Base-by-base conservation (phyloP, 2,888 invertebrate species). In the Athrips mouffetella region DNA sequence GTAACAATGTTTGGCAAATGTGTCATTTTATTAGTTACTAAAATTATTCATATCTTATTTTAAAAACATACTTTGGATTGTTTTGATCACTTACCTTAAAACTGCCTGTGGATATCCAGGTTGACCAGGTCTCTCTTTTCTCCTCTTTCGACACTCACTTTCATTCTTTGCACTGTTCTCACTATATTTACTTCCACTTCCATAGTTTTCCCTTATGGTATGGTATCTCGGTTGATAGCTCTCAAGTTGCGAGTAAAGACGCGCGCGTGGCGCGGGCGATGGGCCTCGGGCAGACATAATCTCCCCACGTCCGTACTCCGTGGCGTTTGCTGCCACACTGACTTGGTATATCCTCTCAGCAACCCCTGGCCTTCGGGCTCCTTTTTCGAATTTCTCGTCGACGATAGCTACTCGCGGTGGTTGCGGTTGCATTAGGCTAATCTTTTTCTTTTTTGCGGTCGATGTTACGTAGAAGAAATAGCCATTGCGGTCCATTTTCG, bases 401-500 rank as follows among this genome's bases (percentile, higher is more conserved):
- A 66, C 72, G 63, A 86, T 87, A 50, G 88, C 87, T 53, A 82
- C 76, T 62, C 84, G 73, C 54, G 89, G 89, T 53, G 88, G 83
- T 61, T 77, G 80, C 5, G 87, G 79, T 56, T 88, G 88, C 89
- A 89, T 89, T 55, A 89, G 66, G 63, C 78, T 88, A 58, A 89
- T 86, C 68, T 86, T 89, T 71, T 89, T 89, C 73, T 89, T 89
- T 68, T 89, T 89, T n/a, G 89, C 89, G 3, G 88, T 87, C 1
- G 88, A 77, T 6, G 85, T 63, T 30, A 84, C 81, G 77, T 86
- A 86, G 75, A 79, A 87, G 65, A 89, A 89, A 64, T 87, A 89
- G 35, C 89, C 89, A 63, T 84, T 88, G 50, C 79, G 76, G 60
- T 89, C 89, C 87, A 89, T 85, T 71, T 80, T 87, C 16, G 89